Conservation (phyloP, 1,140 invertebrate genomes). For the Eufriesea mexicana region DNA sequence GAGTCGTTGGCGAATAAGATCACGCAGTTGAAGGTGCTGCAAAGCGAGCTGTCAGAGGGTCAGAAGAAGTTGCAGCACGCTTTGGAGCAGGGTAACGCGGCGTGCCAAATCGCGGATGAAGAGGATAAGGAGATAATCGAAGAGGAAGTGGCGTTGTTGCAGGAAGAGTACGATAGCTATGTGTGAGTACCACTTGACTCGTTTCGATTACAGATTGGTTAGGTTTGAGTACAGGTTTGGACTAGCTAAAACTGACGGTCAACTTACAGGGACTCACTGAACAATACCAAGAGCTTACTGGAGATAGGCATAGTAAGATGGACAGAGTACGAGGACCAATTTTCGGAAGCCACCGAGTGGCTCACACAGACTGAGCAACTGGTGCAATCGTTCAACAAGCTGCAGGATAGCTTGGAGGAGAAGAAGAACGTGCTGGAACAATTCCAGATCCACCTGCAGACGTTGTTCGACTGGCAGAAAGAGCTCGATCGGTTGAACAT, state of each 20-base stretch:
- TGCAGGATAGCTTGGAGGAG: slow-evolving; percentile 93
- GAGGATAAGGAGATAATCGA: slow-evolving; percentile 95
- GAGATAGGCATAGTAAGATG: slow-evolving; percentile 96
- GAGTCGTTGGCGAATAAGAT: slow-evolving; percentile 93
- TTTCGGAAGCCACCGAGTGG: slow-evolving; percentile 94
- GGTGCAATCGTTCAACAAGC: slow-evolving; percentile 94
- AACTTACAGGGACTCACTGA: slow-evolving; percentile 88
- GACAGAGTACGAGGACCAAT: slow-evolving; percentile 97
- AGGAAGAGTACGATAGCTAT: slow-evolving; percentile 94
- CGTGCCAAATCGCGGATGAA: slow-evolving; percentile 90
- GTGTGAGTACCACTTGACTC: slow-evolving; percentile 87
- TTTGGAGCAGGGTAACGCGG: slow-evolving; percentile 90
- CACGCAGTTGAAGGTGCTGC: slow-evolving; percentile 91
- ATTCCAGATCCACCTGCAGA: slow-evolving; percentile 95
- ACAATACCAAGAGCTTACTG: slow-evolving; percentile 90
- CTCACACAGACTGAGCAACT: slow-evolving; percentile 92
- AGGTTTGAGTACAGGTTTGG: too few relatives aligned
- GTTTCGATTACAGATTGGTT: background rate
- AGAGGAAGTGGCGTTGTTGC: slow-evolving; percentile 93
- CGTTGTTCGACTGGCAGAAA: slow-evolving; percentile 96
- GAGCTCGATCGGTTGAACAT: slow-evolving; percentile 96
- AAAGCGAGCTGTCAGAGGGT: slow-evolving; percentile 91
- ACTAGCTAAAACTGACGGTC: too few relatives aligned
- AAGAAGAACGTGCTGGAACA: slow-evolving; percentile 95
- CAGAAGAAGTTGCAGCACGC: slow-evolving; percentile 92